Evolutionary conservation across 23 tunicate genomes (phyloP).

Genomic region (Trididemnum miniatum): DNA sequence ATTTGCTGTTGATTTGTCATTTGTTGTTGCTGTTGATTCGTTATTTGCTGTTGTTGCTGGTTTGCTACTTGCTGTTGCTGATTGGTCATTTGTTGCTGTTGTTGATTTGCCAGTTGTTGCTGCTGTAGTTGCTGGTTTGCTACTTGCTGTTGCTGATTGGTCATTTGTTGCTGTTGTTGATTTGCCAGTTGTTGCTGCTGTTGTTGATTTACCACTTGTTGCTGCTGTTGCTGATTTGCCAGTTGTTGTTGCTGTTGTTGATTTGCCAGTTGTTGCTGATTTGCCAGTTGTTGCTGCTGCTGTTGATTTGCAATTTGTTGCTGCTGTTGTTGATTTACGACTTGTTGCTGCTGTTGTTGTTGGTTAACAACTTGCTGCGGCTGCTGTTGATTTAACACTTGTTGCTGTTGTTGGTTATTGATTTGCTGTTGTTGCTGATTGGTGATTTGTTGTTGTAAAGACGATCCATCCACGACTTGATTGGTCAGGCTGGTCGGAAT

Average conservation of each 20-base stretch:
- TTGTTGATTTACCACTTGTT: background rate
- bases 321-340: background rate
- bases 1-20: background rate
- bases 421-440: background rate
- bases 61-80: background rate
- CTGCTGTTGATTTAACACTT: background rate
- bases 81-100: too few species aligned
- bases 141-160: background rate
- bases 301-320: background rate
- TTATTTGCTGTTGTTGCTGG: background rate
- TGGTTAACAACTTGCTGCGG: background rate
- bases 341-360: background rate
- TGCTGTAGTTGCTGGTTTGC: background rate
- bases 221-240: background rate
- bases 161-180: background rate
- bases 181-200: background rate
- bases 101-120: background rate
- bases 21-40: background rate
- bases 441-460: background rate
- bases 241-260: background rate
- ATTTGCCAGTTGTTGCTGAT: background rate
- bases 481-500: background rate
- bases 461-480: background rate
- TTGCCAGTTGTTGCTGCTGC: background rate
- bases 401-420: slow-evolving; percentile 3